A percentile compares a stretch with the other conserved stretches of the same genome.
These are phyloP conservation scores for Lepus oiostolus DNA, from an alignment of 2,797 vertebrate species.

Conservation along the genomic window DNA sequence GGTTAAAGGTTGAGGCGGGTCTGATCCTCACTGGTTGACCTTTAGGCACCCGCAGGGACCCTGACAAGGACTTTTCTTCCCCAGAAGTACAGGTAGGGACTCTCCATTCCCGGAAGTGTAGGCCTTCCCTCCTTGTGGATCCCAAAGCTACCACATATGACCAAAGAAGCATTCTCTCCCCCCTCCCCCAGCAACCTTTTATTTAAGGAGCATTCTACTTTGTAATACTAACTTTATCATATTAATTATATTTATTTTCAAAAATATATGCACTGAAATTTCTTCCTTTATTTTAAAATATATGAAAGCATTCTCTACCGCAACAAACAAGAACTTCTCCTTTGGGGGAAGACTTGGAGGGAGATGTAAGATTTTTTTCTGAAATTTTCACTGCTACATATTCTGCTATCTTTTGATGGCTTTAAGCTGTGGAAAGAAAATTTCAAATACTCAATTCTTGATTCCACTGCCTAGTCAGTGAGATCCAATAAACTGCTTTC, in stretches of 20 bases:
- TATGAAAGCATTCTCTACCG: neutral
- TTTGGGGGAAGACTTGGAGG: neutral
- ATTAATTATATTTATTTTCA: neutral
- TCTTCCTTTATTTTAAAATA: constrained; percentile 2
- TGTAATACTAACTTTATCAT: neutral
- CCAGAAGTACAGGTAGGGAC: too few species aligned
- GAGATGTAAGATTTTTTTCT: neutral
- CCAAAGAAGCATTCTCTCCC: neutral
- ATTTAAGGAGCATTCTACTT: too few species aligned
- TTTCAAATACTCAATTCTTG: neutral
- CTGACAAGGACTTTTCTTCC: too few species aligned
- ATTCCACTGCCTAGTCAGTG: neutral
- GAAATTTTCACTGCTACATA: neutral
- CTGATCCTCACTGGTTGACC: too few species aligned
- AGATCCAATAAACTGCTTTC: neutral
- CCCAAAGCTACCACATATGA: neutral
- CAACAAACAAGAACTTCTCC: neutral
- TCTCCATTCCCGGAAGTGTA: too few species aligned
- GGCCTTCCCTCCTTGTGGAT: too few species aligned
- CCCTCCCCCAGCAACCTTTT: too few species aligned
- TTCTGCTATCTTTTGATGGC: neutral
- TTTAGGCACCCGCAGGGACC: too few species aligned
- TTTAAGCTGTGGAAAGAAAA: neutral
- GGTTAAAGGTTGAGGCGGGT: too few species aligned
- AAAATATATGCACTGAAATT: constrained; percentile 13